Evolutionary conservation across 1,140 invertebrate species (phyloP).

Genomic region (Acyrthosiphon pisum): DNA sequence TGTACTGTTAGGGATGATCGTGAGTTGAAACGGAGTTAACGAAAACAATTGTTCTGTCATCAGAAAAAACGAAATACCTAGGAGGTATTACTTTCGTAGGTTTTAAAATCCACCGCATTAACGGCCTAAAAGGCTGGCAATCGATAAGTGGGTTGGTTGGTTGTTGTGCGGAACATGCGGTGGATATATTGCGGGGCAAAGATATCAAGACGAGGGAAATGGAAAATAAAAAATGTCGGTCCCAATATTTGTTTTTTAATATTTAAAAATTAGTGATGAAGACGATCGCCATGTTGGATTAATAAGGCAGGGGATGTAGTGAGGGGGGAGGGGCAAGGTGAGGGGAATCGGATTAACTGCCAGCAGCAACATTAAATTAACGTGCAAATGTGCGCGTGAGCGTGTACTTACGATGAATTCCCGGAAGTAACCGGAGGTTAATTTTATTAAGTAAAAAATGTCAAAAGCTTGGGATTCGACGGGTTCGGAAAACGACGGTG

Average conservation of each 20-base stretch:
- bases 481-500: neutral
- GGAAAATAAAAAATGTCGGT: neutral
- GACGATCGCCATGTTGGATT: slow-evolving; percentile 2
- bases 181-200: neutral
- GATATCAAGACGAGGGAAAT: neutral
- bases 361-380: neutral
- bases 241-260: neutral
- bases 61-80: no score
- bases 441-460: slow-evolving; percentile 40
- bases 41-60: neutral
- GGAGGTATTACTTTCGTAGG: no score
- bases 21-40: no score
- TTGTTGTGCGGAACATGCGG: neutral
- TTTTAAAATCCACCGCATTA: neutral
- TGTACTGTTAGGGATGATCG: neutral
- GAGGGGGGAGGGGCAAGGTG: neutral
- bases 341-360: neutral
- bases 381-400: no score
- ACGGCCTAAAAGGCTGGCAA: neutral
- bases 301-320: neutral
- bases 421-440: neutral
- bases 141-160: neutral
- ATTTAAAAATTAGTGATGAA: neutral
- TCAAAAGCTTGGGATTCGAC: neutral
- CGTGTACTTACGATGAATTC: slow-evolving; percentile 35